Conservation (phyloP, 1,140 invertebrate species). For the Pogonus chalceus region DNA sequence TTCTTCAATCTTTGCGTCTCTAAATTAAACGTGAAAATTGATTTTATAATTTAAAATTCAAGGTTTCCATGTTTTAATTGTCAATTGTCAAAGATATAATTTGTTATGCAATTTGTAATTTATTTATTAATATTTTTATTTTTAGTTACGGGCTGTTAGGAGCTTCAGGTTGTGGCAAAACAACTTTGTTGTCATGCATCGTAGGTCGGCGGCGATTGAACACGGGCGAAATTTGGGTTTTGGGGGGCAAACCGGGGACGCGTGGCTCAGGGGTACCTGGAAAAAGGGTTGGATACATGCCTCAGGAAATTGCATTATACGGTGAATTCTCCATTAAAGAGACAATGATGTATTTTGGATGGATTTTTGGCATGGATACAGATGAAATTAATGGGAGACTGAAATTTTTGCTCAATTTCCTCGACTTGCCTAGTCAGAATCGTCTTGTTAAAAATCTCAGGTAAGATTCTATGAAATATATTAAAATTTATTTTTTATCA, state of each 20-base stretch:
- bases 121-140: no score
- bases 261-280: constrained; percentile 76
- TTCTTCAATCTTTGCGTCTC: no score
- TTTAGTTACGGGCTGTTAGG: constrained; percentile 81
- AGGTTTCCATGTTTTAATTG: no score
- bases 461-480: constrained; percentile 14
- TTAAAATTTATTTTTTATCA: no score
- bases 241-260: constrained; percentile 75
- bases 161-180: constrained; percentile 77
- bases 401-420: constrained; percentile 80
- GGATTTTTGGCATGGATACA: constrained; percentile 84
- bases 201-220: constrained; percentile 73
- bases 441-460: constrained; percentile 71
- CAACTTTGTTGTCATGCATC: constrained; percentile 77
- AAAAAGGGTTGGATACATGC: constrained; percentile 74
- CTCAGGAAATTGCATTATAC: constrained; percentile 87
- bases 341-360: constrained; percentile 94
- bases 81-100: no score
- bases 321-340: constrained; percentile 91
- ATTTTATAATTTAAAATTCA: no score
- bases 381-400: constrained; percentile 69
- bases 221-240: constrained; percentile 74
- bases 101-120: no score
- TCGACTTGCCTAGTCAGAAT: constrained; percentile 76
- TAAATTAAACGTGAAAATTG: no score